Evolutionary conservation across 2,113 vertebrate genomes (phyloP).

Genomic region (Lichenostomus cassidix): DNA sequence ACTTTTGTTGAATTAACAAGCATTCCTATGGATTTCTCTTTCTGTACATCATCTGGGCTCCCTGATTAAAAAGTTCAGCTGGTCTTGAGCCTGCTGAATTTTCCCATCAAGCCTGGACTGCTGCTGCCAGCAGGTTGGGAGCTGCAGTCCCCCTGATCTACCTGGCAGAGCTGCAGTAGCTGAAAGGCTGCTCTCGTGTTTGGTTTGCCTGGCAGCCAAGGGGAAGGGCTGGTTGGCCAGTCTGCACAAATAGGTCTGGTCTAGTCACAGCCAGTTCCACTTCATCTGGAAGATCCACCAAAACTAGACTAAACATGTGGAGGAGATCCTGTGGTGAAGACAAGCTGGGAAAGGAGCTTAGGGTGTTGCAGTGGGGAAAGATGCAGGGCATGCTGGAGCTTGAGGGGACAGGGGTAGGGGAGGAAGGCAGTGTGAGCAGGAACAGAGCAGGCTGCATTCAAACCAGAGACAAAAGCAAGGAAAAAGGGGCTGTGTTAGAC

Average conservation of each 20-base stretch:
- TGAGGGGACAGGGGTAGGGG: neutral
- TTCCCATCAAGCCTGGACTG: neutral
- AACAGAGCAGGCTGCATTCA: neutral
- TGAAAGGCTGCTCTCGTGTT: neutral
- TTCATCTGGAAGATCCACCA: neutral
- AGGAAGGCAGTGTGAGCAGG: neutral
- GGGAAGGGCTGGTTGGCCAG: neutral
- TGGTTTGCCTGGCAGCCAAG: neutral
- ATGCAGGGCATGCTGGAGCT: neutral
- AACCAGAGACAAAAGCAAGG: neutral
- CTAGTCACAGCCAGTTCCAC: neutral
- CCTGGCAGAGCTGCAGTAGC: neutral
- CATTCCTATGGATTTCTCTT: neutral
- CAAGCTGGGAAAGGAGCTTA: neutral
- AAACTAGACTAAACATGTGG: neutral
- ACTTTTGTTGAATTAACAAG: neutral
- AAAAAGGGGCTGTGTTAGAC: neutral
- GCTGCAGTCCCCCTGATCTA: neutral
- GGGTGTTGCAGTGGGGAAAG: neutral
- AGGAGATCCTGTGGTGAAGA: neutral
- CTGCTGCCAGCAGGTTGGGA: neutral
- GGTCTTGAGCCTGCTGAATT: neutral
- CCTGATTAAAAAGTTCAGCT: neutral
- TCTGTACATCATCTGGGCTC: fast-evolving
- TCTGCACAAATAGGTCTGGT: neutral